Evolutionary conservation across 2,797 vertebrate species (phyloP), one percentile per base, ranked within the genome.

Genomic region (Platalea minor): DNA sequence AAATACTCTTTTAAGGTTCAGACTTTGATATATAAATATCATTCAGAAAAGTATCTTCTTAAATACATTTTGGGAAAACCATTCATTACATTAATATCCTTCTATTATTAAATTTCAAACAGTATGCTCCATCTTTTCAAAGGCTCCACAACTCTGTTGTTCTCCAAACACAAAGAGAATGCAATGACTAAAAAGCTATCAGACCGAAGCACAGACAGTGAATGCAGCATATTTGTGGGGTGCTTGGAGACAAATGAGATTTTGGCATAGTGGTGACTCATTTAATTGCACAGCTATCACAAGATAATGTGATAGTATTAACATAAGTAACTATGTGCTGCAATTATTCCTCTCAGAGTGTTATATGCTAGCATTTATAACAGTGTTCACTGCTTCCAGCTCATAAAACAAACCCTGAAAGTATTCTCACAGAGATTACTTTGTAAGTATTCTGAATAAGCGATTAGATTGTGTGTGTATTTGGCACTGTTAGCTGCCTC

Each of bases 251-350:
- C 88, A 97, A 96, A 95, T 92, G 95, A 95, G 94, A 72, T 96
- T 95, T 96, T 93, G 79, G 95, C 21, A 0, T 88, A 92, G 91
- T 83, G 82, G 93, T 95, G 91, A 95, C 94, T 96, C 93, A 96
- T 91, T 97, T 97, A 96, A 97, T 95, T 92, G 88, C 94, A 95
- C 83, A 96, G 95, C 85, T 94, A 97, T 97, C 91, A 95, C 89
- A 93, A 96, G 95, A 96, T 96, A 96, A 96, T 97, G 94, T 88
- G 92, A 91, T 93, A 84, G 89, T 95, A 97, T 96, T 96, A 96
- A 94, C 93, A 93, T 95, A 83, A 96, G 95, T 96, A 96, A 95
- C 94, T 94, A 94, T 76, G 82, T 33, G 89, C 80, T 79, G 89
- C 88, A 92, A 95, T 96, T 95, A 93, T 83, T 95, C 88, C 93